Conservation (phyloP, 2,888 invertebrate genomes). For the Nysson spinosus region DNA sequence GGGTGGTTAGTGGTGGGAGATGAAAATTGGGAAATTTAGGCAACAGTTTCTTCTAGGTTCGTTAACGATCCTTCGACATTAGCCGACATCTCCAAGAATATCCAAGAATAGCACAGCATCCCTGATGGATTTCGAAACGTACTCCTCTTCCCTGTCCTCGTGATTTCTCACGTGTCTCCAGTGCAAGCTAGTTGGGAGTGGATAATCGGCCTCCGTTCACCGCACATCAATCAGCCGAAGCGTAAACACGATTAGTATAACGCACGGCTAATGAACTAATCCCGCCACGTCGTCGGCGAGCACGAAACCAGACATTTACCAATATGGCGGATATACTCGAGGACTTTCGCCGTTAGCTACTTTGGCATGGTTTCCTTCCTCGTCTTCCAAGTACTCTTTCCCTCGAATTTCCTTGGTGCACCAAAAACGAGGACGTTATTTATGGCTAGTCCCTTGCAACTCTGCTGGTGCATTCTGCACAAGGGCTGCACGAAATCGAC, state of each 20-base stretch:
- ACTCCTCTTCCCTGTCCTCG: conserved; percentile 24
- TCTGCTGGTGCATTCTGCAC: conserved; percentile 61
- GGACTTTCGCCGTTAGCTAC: conserved; percentile 29
- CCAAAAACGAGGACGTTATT: conserved; percentile 68
- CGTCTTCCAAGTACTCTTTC: conserved; percentile 10
- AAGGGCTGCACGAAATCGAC: conserved; percentile 67
- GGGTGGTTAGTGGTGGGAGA: too few relatives aligned
- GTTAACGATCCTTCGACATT: not conserved
- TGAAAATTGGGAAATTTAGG: not conserved
- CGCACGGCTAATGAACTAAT: conserved; percentile 68
- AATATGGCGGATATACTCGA: conserved; percentile 16
- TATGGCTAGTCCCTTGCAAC: conserved; percentile 67
- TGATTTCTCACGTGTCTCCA: conserved; percentile 56
- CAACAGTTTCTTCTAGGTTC: not conserved
- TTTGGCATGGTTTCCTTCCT: not conserved
- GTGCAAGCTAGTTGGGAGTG: conserved; percentile 43
- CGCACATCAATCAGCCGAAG: conserved; percentile 60
- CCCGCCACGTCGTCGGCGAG: conserved; percentile 58
- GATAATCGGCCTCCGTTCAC: conserved; percentile 52
- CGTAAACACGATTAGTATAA: conserved; percentile 71
- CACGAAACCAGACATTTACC: conserved; percentile 57
- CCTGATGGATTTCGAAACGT: conserved; percentile 9
- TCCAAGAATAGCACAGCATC: not conserved
- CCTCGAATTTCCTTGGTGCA: conserved; percentile 34
- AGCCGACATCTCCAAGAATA: not conserved